These are phyloP conservation scores for Oryzias melastigma DNA, from an alignment of 2,113 vertebrate species.

Conservation along the genomic window DNA sequence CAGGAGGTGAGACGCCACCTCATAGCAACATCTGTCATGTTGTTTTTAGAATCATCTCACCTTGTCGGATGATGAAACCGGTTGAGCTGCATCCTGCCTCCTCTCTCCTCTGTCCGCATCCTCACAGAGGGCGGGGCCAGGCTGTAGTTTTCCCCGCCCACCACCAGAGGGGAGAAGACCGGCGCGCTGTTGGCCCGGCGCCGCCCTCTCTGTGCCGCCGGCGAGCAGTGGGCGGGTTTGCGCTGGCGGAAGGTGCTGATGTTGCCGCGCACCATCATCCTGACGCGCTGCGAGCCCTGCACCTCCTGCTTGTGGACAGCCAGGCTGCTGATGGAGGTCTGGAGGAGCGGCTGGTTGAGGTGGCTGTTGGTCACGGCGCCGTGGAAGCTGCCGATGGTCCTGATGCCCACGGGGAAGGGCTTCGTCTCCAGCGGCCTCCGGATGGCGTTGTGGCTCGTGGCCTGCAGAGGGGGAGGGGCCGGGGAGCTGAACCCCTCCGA, in stretches of 20 bases:
- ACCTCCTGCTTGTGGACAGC: constrained; percentile 28
- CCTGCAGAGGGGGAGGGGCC: constrained; percentile 27
- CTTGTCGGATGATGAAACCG: constrained; percentile 59
- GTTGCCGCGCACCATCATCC: constrained; percentile 37
- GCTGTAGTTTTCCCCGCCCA: constrained; percentile 74
- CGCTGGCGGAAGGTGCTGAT: constrained; percentile 56
- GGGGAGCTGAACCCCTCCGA: constrained; percentile 62
- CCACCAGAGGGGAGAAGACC: constrained; percentile 65
- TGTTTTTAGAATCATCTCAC: constrained; percentile 24
- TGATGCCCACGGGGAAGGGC: constrained; percentile 61
- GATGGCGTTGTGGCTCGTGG: constrained; percentile 40
- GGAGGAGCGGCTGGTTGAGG: constrained; percentile 49
- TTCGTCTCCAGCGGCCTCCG: constrained; percentile 55
- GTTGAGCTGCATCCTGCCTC: constrained; percentile 52
- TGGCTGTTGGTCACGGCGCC: constrained; percentile 64
- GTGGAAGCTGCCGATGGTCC: constrained; percentile 66
- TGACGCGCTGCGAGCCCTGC: constrained; percentile 34
- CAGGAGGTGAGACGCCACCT: no score
- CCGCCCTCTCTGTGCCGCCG: constrained; percentile 53
- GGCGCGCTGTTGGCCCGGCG: constrained; percentile 66
- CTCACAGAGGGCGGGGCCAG: constrained; percentile 66
- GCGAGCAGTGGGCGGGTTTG: constrained; percentile 26
- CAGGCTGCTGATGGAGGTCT: constrained; percentile 10
- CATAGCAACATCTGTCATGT: no score
- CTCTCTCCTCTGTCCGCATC: constrained; percentile 47